Evolutionary conservation across 2,113 vertebrate species (phyloP).

Genomic region (Odobenus rosmarus): DNA sequence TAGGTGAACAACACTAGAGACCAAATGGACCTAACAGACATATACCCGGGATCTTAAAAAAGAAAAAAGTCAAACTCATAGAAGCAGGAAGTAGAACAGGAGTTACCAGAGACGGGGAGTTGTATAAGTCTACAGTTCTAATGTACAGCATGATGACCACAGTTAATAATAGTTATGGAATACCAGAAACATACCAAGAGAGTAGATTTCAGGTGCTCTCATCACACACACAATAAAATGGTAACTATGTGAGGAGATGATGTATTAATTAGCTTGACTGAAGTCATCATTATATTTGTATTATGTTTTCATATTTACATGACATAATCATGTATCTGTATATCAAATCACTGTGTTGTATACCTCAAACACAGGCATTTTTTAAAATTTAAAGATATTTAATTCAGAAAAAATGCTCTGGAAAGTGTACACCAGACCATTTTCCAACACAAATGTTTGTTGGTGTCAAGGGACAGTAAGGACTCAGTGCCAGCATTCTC

Average conservation of each 20-base stretch:
- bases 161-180: not conserved
- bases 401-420: not conserved
- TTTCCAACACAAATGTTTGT: not conserved
- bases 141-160: not conserved
- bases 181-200: not conserved
- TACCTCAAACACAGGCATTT: not conserved
- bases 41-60: not conserved
- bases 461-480: not conserved
- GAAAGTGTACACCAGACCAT: not conserved
- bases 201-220: not conserved
- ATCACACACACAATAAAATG: not conserved
- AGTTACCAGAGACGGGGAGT: not conserved
- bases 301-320: not conserved
- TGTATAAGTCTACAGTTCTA: not conserved
- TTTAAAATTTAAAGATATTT: not conserved
- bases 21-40: not conserved
- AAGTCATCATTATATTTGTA: not conserved
- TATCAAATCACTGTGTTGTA: not conserved
- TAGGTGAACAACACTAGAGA: not conserved
- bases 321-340: not conserved
- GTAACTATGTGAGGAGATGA: not conserved
- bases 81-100: not conserved
- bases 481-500: conserved; percentile 14
- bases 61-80: not conserved
- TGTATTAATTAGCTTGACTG: not conserved